A percentile compares a stretch with the other conserved stretches of the same genome.
These are phyloP conservation scores for Erebia epiphron DNA, from an alignment of 2,888 invertebrate species.

Conservation along the genomic window DNA sequence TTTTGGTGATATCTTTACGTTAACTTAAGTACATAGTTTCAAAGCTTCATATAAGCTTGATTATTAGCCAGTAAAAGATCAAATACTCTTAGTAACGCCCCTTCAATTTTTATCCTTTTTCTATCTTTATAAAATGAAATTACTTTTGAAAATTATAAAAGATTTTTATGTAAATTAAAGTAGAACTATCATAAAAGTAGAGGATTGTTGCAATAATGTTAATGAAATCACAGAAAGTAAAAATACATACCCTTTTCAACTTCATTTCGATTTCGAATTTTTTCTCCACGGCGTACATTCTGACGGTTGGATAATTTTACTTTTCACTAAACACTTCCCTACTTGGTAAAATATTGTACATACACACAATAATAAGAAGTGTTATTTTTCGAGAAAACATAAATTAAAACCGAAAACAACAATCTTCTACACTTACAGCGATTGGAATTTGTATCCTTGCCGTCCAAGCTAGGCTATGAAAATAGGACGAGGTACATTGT, in stretches of 20 bases:
- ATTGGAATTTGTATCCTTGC: too few species aligned
- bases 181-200: neutral
- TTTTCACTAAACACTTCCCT: neutral
- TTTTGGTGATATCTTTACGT: too few species aligned
- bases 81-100: conserved; percentile 31
- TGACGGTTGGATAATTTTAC: conserved; percentile 28
- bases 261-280: conserved; percentile 85
- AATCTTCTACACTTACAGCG: too few species aligned
- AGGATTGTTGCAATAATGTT: neutral
- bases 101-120: conserved; percentile 8
- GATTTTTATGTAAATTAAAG: neutral
- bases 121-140: neutral
- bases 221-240: neutral
- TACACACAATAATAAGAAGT: neutral
- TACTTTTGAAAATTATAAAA: neutral
- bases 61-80: neutral
- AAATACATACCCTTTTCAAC: conserved; percentile 79
- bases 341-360: neutral
- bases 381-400: neutral
- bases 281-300: conserved; percentile 78
- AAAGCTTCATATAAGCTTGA: neutral
- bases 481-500: too few species aligned
- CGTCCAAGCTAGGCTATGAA: too few species aligned
- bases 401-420: neutral
- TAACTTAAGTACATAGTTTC: neutral